These are phyloP conservation scores for Dicranocentrus wangi DNA, from an alignment of 2,888 invertebrate genomes.

Conservation along the genomic window DNA sequence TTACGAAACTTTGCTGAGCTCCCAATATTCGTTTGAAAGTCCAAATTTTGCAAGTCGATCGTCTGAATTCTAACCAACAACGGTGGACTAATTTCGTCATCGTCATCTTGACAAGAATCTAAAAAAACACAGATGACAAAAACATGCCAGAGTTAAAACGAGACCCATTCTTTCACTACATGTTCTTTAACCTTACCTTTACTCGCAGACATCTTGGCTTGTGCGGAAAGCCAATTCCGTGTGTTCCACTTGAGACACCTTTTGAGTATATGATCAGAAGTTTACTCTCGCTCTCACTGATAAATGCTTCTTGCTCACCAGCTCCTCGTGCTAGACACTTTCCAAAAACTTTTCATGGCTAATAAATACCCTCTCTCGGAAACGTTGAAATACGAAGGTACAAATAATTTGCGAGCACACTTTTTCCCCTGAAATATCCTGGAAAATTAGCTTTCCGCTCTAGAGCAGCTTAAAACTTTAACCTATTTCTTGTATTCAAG, in stretches of 20 bases:
- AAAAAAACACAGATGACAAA: neutral
- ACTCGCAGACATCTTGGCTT: conserved; percentile 21
- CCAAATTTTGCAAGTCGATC: conserved; percentile 68
- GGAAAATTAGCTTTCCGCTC: neutral
- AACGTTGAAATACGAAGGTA: neutral
- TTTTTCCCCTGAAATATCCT: neutral
- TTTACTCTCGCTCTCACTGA: conserved; percentile 22
- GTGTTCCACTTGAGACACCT: neutral
- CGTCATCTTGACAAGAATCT: conserved; percentile 30
- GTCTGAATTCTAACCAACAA: conserved; percentile 70
- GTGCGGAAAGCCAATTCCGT: neutral
- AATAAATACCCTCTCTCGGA: neutral
- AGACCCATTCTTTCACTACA: neutral
- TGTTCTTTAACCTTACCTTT: neutral
- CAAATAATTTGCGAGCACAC: neutral
- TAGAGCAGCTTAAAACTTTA: neutral
- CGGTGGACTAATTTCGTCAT: conserved; percentile 59
- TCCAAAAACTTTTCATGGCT: conserved; percentile 1
- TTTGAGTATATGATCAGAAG: neutral
- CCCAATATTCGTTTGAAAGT: conserved; percentile 63
- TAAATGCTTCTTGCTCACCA: conserved; percentile 6
- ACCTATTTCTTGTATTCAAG: neutral
- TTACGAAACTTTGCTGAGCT: conserved; percentile 51
- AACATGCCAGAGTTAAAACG: too few species aligned
- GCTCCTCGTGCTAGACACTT: neutral